Evolutionary conservation across 2,113 vertebrate genomes (phyloP).

Genomic region (Equus quagga): DNA sequence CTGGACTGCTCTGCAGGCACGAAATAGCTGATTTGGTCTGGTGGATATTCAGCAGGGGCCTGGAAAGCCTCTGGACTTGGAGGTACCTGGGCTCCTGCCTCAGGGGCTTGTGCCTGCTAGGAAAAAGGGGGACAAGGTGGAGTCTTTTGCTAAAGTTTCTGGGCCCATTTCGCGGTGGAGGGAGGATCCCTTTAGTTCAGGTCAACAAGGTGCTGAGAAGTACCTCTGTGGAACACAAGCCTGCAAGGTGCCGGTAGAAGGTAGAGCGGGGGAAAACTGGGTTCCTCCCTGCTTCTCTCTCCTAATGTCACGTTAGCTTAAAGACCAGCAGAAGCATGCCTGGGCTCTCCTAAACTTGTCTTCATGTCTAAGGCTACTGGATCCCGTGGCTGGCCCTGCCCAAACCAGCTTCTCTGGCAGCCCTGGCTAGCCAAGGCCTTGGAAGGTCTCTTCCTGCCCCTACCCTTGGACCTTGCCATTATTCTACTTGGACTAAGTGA

Average conservation of each 20-base stretch:
- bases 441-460: neutral
- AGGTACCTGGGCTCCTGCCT: slow-evolving; percentile 83
- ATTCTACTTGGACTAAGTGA: neutral
- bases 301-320: neutral
- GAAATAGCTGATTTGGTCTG: slow-evolving; percentile 88
- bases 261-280: neutral
- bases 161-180: neutral
- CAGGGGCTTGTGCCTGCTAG: slow-evolving; percentile 88
- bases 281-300: neutral
- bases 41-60: slow-evolving; percentile 81
- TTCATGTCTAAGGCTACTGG: neutral
- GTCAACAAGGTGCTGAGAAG: neutral
- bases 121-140: slow-evolving; percentile 36
- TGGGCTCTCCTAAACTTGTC: neutral
- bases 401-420: neutral
- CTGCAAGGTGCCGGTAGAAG: neutral
- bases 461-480: neutral
- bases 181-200: neutral
- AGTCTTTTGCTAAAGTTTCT: neutral
- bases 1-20: slow-evolving; percentile 83
- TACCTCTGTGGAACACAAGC: neutral
- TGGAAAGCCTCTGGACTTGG: slow-evolving; percentile 87
- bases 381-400: neutral
- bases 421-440: neutral
- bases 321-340: neutral